Evolutionary conservation across 1,140 invertebrate genomes (phyloP), one percentile per base, ranked within the genome.

Genomic region (Meloidogyne exigua): DNA sequence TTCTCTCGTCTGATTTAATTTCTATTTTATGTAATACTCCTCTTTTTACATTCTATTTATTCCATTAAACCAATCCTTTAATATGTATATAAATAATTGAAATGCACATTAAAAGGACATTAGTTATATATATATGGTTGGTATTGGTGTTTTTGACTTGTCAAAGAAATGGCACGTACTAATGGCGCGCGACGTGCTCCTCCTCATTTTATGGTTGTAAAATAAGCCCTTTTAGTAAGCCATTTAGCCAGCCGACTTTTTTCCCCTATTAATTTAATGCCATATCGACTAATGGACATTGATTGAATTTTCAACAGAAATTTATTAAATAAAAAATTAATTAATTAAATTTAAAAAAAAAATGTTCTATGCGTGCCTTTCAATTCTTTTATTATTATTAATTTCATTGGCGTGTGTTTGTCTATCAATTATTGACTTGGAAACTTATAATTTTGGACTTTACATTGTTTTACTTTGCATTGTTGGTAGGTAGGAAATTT

Each of bases 311-410:
- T 4, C 23, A 9, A n/a, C n/a, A n/a, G n/a, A 18, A 18, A 21
- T 21, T 32, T 18, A 23, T 3, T n/a, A n/a, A n/a, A n/a, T n/a
- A n/a, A n/a, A 21, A 23, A 68, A 7, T 18, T 68, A n/a, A 39
- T 0, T 13, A 49, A 25, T 12, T 23, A 13, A 23, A 15, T 36
- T 69, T 26, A 13, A 32, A 7, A 5, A 32, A 13, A 63, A n/a
- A 32, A 87, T 87, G 85, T 87, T 87, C 76, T 87, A 87, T 76
- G 85, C 85, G 57, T 87, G 85, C 76, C 75, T 87, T 67, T 79
- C 85, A 28, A 81, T 87, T 44, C 69, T 87, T 21, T 63, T 87
- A 39, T 74, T 87, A 42, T 79, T 87, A 73, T 64, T 72, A 23
- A 76, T 87, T 21, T 85, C 87, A 79, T 67, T 77, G 63, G 82